These are phyloP conservation scores for Cotesia chilonis DNA, from an alignment of 1,140 invertebrate species.

Conservation along the genomic window DNA sequence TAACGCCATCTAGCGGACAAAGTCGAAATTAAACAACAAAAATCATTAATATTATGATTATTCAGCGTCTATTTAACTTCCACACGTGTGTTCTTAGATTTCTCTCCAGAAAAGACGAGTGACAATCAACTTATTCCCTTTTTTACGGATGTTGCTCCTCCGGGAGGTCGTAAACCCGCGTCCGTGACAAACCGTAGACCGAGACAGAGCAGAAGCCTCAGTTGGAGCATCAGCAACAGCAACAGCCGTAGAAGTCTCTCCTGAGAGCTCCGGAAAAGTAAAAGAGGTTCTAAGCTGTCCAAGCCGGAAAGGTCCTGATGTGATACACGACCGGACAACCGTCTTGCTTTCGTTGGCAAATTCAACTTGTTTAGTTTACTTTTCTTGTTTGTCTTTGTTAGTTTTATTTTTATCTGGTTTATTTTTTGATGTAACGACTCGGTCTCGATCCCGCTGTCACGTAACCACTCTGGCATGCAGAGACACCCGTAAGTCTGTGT, in stretches of 20 bases:
- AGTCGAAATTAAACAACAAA: neutral
- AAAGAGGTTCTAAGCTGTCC: conserved; percentile 19
- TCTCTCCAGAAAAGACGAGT: neutral
- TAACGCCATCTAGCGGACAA: too few relatives aligned
- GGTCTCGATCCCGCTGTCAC: neutral
- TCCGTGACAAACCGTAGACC: conserved; percentile 12
- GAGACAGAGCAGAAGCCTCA: neutral
- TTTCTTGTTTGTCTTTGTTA: neutral
- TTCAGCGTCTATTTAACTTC: neutral
- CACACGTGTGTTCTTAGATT: neutral
- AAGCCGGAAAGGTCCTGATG: conserved; percentile 4
- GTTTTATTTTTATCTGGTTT: neutral
- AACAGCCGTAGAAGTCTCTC: neutral
- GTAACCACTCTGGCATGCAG: conserved; percentile 4
- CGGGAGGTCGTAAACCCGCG: conserved; percentile 12
- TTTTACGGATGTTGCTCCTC: conserved; percentile 5
- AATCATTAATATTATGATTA: neutral
- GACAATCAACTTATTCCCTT: conserved; percentile 14
- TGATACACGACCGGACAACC: conserved; percentile 11
- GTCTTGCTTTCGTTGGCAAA: conserved; percentile 18
- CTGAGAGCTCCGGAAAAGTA: neutral
- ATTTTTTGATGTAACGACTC: neutral
- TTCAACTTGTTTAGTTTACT: conserved; percentile 10
- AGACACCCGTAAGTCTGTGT: neutral
- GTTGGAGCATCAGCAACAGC: too few relatives aligned